Base-by-base conservation (phyloP, 2,113 vertebrate species). In the Phodopus roborovskii region DNA sequence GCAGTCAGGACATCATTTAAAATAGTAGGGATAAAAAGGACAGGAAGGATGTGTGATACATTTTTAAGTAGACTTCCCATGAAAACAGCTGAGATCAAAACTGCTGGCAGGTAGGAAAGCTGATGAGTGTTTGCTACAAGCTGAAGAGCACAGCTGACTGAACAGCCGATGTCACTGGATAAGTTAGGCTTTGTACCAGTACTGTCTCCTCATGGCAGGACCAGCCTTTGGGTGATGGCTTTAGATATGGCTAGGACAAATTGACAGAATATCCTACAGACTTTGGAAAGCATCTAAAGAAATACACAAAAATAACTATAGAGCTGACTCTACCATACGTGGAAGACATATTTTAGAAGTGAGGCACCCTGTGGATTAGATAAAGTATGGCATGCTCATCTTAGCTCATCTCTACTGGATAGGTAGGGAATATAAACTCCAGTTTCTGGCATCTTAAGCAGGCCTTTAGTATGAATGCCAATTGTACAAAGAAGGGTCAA, bases 1-100 rank as follows among this genome's bases (percentile, higher is more conserved):
- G 75, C 5, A 33, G 11, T 85, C 33, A 87, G 48, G 24, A 11
- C 50, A 30, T 36, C 77, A 4, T 45, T 95, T 93, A 36, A 74
- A 86, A 70, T 78, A n/a, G 28, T 42, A 94, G 42, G 45, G 48
- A 24, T 15, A 60, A 8, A 36, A 70, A 87, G 26, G 45, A 58
- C 56, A 94, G 85, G 22, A 60, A 73, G 33, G 50, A 19, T 39
- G 24, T 16, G 2, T 7, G 60, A 71, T 60, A 16, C 33, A 89
- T 58, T 97, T 97, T 45, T 71, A 97, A 88, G 66, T 48, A 45
- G 75, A 71, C 88, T 92, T 86, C 87, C 13, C 58, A 70, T 36
- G 30, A 73, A 89, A 95, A 53, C 60, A 50, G 22, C 78, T 90
- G 91, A 91, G 84, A 92, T 73, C 33, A 45, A 83, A 78, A 78